A percentile compares a stretch with the other conserved stretches of the same genome.
These are phyloP conservation scores for Pristionchus exspectatus DNA, from an alignment of 2,888 invertebrate species.

Conservation along the genomic window DNA sequence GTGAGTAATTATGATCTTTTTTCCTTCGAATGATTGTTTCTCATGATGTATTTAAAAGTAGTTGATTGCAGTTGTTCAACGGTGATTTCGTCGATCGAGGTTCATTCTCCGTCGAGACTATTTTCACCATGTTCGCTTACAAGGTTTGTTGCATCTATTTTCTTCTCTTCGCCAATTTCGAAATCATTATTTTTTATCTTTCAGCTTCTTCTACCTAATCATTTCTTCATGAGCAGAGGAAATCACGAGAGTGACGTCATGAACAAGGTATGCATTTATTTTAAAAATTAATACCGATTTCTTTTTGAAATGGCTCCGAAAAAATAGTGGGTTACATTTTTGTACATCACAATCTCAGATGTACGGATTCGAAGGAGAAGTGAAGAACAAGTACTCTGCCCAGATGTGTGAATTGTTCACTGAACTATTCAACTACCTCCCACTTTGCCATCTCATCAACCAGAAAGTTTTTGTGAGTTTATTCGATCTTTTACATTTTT, in stretches of 20 bases:
- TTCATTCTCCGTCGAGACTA: slow-evolving; percentile 99
- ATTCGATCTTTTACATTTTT: slow-evolving; percentile 16
- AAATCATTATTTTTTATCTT: too few species aligned
- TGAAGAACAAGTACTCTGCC: slow-evolving; percentile 91
- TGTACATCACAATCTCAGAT: slow-evolving; percentile 81
- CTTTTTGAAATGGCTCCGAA: too few species aligned
- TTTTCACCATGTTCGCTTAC: slow-evolving; percentile 96
- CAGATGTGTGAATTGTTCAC: slow-evolving; percentile 98
- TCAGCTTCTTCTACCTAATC: slow-evolving; percentile 91
- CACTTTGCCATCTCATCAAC: slow-evolving; percentile 95
- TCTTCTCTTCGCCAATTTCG: background rate
- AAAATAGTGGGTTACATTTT: background rate
- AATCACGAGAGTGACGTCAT: slow-evolving; percentile 98
- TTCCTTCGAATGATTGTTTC: background rate
- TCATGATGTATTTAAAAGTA: background rate
- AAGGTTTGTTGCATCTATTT: slow-evolving; percentile 81
- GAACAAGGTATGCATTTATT: slow-evolving; percentile 83
- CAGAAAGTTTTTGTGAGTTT: slow-evolving; percentile 85
- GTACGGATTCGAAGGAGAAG: slow-evolving; percentile 99
- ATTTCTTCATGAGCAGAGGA: slow-evolving; percentile 98
- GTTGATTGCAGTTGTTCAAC: slow-evolving; percentile 87
- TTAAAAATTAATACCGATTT: background rate
- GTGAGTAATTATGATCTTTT: slow-evolving; percentile 81
- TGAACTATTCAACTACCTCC: slow-evolving; percentile 98
- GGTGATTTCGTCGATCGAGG: slow-evolving; percentile 99